phyloP scores from a whole-genome alignment of 2,888 invertebrate species.

The Dione vanillae region DNA sequence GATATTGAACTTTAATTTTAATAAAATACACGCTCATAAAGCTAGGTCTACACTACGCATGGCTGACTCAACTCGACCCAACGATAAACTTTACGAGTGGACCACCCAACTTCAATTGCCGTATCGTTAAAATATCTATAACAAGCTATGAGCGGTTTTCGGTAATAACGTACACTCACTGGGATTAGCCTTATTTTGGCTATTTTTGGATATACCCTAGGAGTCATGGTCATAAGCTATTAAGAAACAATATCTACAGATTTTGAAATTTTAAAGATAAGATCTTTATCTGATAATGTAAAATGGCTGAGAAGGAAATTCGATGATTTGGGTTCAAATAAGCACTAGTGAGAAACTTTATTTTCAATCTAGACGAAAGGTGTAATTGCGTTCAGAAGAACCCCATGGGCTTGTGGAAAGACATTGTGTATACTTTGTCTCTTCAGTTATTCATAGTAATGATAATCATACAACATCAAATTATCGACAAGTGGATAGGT shows the following conservation, averaged over 20 bases:
- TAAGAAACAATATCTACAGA: not conserved
- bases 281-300: no score
- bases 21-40: conserved; percentile 25
- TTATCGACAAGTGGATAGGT: no score
- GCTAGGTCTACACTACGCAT: conserved; percentile 35
- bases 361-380: no score
- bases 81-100: conserved; percentile 50
- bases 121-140: conserved; percentile 54
- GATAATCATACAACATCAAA: no score
- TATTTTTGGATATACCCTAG: conserved; percentile 38
- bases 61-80: conserved; percentile 47
- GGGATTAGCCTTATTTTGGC: conserved; percentile 44
- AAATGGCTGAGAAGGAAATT: no score
- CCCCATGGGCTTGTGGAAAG: no score
- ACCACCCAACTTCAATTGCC: conserved; percentile 54
- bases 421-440: no score
- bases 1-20: conserved; percentile 17
- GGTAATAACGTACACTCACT: conserved; percentile 48
- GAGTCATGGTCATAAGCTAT: conserved; percentile 13
- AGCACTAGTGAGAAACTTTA: no score
- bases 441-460: no score
- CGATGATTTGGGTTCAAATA: no score
- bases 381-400: no score
- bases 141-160: conserved; percentile 51
- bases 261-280: no score